phyloP scores from a whole-genome alignment of 2,888 invertebrate genomes.

The Scaptomyza cyrtandrae region DNA sequence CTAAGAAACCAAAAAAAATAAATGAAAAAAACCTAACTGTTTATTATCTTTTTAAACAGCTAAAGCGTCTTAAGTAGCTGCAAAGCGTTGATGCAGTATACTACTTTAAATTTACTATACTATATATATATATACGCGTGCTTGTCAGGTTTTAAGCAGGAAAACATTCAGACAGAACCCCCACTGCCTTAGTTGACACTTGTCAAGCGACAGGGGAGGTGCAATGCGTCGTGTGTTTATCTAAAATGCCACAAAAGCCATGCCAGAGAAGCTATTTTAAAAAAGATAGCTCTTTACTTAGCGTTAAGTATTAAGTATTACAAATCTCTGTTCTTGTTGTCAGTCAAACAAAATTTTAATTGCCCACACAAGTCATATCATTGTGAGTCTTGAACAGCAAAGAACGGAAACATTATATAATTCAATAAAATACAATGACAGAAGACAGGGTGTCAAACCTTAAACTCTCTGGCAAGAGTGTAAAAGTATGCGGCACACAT shows the following conservation, averaged over 20 bases:
- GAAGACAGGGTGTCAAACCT: conserved; percentile 48
- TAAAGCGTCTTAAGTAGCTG: conserved; percentile 41
- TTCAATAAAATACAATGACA: conserved; percentile 40
- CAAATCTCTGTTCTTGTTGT: conserved; percentile 18
- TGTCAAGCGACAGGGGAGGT: conserved; percentile 28
- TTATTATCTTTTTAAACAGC: conserved; percentile 60
- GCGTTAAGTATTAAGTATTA: conserved; percentile 31
- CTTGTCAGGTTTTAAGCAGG: conserved; percentile 34
- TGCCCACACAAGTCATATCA: conserved; percentile 53
- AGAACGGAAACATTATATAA: conserved; percentile 52
- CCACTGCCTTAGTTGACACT: conserved; percentile 36
- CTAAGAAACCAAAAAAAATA: conserved; percentile 36
- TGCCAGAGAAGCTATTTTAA: conserved; percentile 38
- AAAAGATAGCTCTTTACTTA: conserved; percentile 19
- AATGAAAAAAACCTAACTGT: conserved; percentile 25
- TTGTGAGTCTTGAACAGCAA: conserved; percentile 2
- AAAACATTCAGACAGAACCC: conserved; percentile 15
- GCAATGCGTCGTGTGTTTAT: conserved; percentile 63
- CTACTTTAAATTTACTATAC: conserved; percentile 48
- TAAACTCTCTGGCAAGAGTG: conserved; percentile 38
- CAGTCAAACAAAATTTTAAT: conserved; percentile 65
- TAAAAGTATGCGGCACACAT: conserved; percentile 60
- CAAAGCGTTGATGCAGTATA: conserved; percentile 47
- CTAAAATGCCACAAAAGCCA: conserved; percentile 39
- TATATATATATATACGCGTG: conserved; percentile 6